These are phyloP conservation scores for Poecile montanus DNA, from an alignment of 2,797 vertebrate genomes.

Conservation along the genomic window DNA sequence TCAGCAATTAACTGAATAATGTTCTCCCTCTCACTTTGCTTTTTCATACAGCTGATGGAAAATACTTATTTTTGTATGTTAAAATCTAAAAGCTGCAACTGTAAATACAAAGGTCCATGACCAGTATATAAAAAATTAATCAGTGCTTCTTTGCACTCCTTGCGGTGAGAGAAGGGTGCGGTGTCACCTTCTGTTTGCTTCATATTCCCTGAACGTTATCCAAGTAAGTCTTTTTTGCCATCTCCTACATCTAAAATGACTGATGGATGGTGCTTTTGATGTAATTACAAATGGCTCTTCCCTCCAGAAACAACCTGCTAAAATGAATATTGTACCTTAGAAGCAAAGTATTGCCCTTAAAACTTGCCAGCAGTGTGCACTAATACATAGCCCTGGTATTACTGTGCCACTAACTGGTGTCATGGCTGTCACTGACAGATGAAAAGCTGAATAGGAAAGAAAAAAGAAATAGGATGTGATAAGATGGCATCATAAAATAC, in stretches of 20 bases:
- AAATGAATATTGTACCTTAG: neutral
- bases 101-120: neutral
- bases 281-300: slow-evolving; percentile 37
- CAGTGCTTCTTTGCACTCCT: neutral
- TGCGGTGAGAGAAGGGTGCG: neutral
- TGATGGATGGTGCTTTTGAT: neutral
- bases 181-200: slow-evolving; percentile 27
- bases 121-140: neutral
- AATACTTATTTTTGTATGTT: neutral
- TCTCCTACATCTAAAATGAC: neutral
- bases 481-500: slow-evolving; percentile 52
- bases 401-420: neutral
- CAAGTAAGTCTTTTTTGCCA: neutral
- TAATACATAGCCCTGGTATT: neutral
- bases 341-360: neutral
- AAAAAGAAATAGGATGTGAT: slow-evolving; percentile 27
- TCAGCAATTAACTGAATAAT: neutral
- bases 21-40: neutral
- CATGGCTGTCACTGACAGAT: slow-evolving; percentile 10
- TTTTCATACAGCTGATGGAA: neutral
- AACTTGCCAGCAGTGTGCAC: neutral
- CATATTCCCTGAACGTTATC: neutral
- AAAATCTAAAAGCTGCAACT: neutral
- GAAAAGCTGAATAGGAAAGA: slow-evolving; percentile 5
- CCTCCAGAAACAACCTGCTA: slow-evolving; percentile 51